Evolutionary conservation across 2,888 invertebrate genomes (phyloP).

Genomic region (Drepana falcataria): DNA sequence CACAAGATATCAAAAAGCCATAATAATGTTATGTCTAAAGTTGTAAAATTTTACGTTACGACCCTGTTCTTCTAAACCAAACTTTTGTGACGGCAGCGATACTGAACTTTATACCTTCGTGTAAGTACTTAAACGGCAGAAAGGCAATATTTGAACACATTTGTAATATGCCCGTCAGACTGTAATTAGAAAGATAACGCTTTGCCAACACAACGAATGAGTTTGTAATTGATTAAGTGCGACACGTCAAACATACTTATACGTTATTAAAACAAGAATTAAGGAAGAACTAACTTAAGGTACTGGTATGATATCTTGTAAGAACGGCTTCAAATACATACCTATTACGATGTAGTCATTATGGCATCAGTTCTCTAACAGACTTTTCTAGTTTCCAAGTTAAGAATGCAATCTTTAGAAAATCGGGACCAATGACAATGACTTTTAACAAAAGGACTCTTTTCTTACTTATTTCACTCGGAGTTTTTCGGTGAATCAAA

Average conservation of each 20-base stretch:
- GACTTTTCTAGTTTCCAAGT: no score
- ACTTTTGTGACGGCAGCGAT: constrained; percentile 56
- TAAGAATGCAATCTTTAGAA: no score
- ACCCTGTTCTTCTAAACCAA: constrained; percentile 58
- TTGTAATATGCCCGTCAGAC: neutral
- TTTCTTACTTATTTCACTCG: no score
- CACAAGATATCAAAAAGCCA: constrained; percentile 68
- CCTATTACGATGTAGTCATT: no score
- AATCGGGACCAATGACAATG: no score
- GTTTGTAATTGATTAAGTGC: neutral
- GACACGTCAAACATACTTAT: neutral
- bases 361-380: no score
- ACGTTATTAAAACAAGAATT: neutral
- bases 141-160: constrained; percentile 7
- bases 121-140: constrained; percentile 19
- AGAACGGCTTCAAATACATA: no score
- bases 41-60: constrained; percentile 74
- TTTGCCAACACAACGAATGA: neutral
- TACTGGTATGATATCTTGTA: no score
- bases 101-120: constrained; percentile 48
- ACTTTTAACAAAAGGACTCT: no score
- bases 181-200: constrained; percentile 1
- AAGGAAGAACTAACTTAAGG: neutral
- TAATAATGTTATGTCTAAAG: constrained; percentile 64
- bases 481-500: no score